Base-by-base conservation (phyloP, 2,113 vertebrate genomes). In the Brachirus orientalis region DNA sequence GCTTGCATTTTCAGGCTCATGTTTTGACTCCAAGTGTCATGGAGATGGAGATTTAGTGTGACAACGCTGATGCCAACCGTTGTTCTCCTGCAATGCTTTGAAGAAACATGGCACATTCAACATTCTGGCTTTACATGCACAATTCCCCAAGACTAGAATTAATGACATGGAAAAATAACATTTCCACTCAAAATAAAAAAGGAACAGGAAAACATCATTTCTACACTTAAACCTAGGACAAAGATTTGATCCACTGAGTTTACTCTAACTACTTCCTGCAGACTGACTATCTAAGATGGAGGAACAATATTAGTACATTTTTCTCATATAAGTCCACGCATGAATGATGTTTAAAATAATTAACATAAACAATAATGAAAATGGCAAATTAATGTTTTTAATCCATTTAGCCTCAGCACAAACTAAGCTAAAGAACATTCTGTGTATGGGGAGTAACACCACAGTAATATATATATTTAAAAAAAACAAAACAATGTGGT, bases 1-100 rank as follows among this genome's bases (percentile, higher is more conserved):
- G 74, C 60, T 77, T 63, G 71, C 70, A 35, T 80, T 86, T 80
- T 61, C 63, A 62, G 38, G 79, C 82, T 64, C 37, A 11, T 86
- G 82, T 86, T 86, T 78, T 87, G 85, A 93, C 90, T 81, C 74
- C 11, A 17, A 76, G 78, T 80, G 85, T 90, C 83, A 86, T 48
- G 56, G 64, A 85, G 84, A 91, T 54, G 69, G 60, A 84, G 78
- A 90, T 90, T 85, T 78, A 82, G 73, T 83, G 78, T 82, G 89
- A 91, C 87, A 86, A 82, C 41, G 48, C 76, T 77, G 86, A 87
- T 83, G 80, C 77, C 76, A 85, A 83, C 54, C 54, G 63, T 70
- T 80, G 75, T 69, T 62, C 70, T 81, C 58, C 57, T 83, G 69
- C 77, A 75, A 58, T 56, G 84, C 70, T 77, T 65, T 74, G 79